These are phyloP conservation scores for Sylvia borin DNA, from an alignment of 2,797 vertebrate species.

Conservation along the genomic window DNA sequence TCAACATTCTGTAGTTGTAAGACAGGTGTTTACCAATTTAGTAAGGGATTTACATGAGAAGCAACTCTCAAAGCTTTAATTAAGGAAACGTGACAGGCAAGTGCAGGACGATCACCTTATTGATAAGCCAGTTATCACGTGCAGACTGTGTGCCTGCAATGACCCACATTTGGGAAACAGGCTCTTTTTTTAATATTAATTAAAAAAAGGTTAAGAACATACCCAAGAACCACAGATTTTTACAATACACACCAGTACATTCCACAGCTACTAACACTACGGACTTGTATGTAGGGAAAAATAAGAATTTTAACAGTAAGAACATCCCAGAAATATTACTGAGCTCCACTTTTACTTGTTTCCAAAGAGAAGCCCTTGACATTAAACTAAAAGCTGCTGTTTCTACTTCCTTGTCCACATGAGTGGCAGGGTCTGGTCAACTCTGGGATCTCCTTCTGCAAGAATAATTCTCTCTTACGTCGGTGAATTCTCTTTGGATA, in stretches of 20 bases:
- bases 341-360: neutral
- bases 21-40: neutral
- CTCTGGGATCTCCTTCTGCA: neutral
- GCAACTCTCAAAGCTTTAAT: neutral
- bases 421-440: neutral
- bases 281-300: neutral
- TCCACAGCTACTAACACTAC: neutral
- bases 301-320: neutral
- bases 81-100: neutral
- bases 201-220: neutral
- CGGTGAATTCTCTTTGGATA: neutral
- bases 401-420: neutral
- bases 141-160: neutral
- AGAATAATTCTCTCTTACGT: neutral
- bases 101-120: constrained; percentile 1
- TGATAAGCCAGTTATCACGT: constrained; percentile 13
- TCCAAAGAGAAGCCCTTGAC: neutral
- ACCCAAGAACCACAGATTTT: neutral
- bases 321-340: neutral
- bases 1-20: neutral
- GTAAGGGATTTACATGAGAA: neutral
- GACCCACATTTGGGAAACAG: constrained; percentile 22
- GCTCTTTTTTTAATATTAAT: neutral
- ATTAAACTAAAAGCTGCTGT: neutral
- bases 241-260: fast-evolving